Evolutionary conservation across 2,113 vertebrate genomes (phyloP).

Genomic region (Struthio camelus): DNA sequence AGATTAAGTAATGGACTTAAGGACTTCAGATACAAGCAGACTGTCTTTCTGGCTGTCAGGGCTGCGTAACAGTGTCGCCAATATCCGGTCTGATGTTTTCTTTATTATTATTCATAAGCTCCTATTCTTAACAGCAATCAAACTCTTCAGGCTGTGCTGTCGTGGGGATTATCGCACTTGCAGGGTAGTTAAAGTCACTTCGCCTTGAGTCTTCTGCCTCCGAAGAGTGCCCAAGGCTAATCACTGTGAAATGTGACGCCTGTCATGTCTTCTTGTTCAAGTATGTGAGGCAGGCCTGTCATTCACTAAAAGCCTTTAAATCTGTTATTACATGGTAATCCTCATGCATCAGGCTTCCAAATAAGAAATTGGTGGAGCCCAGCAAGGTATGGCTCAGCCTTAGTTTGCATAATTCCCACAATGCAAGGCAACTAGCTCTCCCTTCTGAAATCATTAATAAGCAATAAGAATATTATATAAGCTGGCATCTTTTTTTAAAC

Average conservation of each 20-base stretch:
- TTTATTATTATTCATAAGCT: slow-evolving; percentile 38
- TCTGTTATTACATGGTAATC: slow-evolving; percentile 61
- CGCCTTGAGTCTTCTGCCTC: slow-evolving; percentile 9
- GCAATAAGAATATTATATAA: slow-evolving; percentile 73
- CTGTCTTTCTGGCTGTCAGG: background rate
- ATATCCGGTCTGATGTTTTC: slow-evolving; percentile 14
- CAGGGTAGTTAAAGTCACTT: background rate
- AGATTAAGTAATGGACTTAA: slow-evolving; percentile 18
- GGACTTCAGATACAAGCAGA: background rate
- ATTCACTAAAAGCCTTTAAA: slow-evolving; percentile 51
- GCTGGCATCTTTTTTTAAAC: slow-evolving; percentile 67
- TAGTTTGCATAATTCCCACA: slow-evolving; percentile 62
- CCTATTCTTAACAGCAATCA: background rate
- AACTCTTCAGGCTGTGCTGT: background rate
- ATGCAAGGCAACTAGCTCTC: slow-evolving; percentile 40
- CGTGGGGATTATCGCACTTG: slow-evolving; percentile 43
- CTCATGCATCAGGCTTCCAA: slow-evolving; percentile 35
- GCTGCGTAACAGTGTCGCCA: background rate
- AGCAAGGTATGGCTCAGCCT: slow-evolving; percentile 54
- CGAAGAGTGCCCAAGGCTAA: slow-evolving; percentile 56
- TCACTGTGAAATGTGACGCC: slow-evolving; percentile 19
- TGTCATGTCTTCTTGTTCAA: slow-evolving; percentile 34
- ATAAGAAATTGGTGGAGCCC: slow-evolving; percentile 30
- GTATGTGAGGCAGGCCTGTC: slow-evolving; percentile 23
- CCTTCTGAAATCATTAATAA: slow-evolving; percentile 66